Evolutionary conservation across 2,797 vertebrate species (phyloP), one percentile per base, ranked within the genome.

Genomic region (Spinus pinus): DNA sequence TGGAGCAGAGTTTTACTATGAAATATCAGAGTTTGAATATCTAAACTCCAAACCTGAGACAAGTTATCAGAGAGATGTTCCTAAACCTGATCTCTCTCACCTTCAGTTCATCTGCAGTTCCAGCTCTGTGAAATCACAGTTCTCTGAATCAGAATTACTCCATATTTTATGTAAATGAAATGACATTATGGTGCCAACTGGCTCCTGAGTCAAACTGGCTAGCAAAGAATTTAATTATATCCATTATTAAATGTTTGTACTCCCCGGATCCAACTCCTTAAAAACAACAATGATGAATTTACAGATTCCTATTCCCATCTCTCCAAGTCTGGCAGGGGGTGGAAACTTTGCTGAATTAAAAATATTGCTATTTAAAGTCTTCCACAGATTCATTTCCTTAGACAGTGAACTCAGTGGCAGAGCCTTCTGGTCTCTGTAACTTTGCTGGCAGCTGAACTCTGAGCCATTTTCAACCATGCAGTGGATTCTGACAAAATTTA

Each of bases 171-270:
- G 92, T 67, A 96, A 97, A 95, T 95, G 70, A 95, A 95, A 87
- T 82, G 60, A 44, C 77, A 79, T 86, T 93, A 35, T 24, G 20
- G 50, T 92, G 95, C 94, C 94, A 97, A 57, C 54, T 97, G 96
- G 94, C 94, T 95, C 57, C 77, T 47, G 65, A 96, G 81, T 93
- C 87, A 96, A 95, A 84, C 79, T 89, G 86, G 81, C 79, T 66
- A 94, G 89, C 58, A 93, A 92, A 88, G 87, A 96, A 96, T 94
- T 88, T 96, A 95, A 97, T 97, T 92, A 97, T 90, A 93, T 86
- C 83, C 86, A 93, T 96, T 97, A 96, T 94, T 94, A 96, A 95
- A 95, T 96, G 93, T 95, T 96, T 96, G 92, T 70, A 74, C 69
- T 95, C 37, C 53, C 73, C 2, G 2, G 78, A 88, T 89, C 93